Base-by-base conservation (phyloP, 2,113 vertebrate genomes). In the Vombatus ursinus region DNA sequence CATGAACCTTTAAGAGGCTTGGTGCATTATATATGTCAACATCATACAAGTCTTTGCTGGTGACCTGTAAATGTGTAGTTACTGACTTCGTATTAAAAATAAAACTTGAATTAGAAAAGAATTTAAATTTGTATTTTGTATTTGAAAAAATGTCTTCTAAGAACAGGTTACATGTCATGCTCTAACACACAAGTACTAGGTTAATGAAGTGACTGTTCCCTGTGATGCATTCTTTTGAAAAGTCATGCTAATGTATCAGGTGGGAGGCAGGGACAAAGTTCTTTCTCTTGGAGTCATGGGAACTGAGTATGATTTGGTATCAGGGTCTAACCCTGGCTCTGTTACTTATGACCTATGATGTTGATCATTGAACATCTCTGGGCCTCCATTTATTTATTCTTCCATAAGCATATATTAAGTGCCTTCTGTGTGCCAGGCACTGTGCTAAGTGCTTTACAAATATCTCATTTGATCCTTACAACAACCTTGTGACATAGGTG, bases 71-170 rank as follows among this genome's bases (percentile, higher is more conserved):
- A n/a, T 94, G 37, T n/a, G 0, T 92, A 95, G 50, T 77, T 77
- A 50, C 92, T 94, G 37, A 77, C 89, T 92, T 93, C 92, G 89
- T 44, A 93, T 19, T n/a, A 91, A 0, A 54, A 91, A 52, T 44
- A 93, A 53, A n/a, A 61, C 22, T 53, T 57, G 89, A 92, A 84
- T n/a, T 77, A n/a, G 68, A n/a, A 77, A 77, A 77, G 16, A n/a
- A 77, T 19, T n/a, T 77, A 77, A n/a, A 16, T 77, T 77, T 77
- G 6, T 77, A n/a, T 77, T 77, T 77, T 77, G 37, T 37, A 16
- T 68, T 68, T 37, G 31, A 68, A 37, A 68, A 37, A 68, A 3
- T n/a, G 16, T 4, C 93, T 89, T 52, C n/a, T n/a, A 49, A 94
- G 90, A 94, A 51, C 8, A 89, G 31, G 50, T 92, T 84, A 2